These are phyloP conservation scores for Panagrolaimus sp. DNA, from an alignment of 1,140 invertebrate genomes.

Conservation along the genomic window DNA sequence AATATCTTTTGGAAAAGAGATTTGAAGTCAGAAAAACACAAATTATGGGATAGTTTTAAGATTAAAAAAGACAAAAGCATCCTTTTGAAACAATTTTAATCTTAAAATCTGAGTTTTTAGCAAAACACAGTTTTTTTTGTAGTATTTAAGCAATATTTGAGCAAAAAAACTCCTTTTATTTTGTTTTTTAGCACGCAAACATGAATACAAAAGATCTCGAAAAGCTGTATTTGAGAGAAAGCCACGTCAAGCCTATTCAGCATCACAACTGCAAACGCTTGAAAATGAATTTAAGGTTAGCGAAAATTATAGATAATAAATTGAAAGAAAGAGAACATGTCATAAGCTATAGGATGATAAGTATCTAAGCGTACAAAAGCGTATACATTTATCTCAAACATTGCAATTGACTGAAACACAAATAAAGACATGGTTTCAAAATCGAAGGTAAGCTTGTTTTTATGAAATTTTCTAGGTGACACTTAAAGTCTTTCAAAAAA, in stretches of 20 bases:
- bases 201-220: constrained; percentile 70
- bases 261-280: constrained; percentile 79
- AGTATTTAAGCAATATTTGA: too few relatives aligned
- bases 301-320: constrained; percentile 12
- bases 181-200: constrained; percentile 68
- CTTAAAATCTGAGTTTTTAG: too few relatives aligned
- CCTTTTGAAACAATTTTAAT: too few relatives aligned
- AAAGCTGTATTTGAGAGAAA: constrained; percentile 82
- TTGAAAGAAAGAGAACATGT: constrained; percentile 6
- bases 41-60: too few relatives aligned
- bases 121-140: too few relatives aligned
- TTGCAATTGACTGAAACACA: constrained; percentile 85
- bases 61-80: too few relatives aligned
- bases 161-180: background rate
- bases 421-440: constrained; percentile 92
- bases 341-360: constrained; percentile 70
- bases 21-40: too few relatives aligned
- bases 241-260: constrained; percentile 86
- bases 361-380: constrained; percentile 85
- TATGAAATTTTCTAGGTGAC: constrained; percentile 65
- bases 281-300: constrained; percentile 82
- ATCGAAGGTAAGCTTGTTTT: constrained; percentile 36
- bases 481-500: constrained; percentile 3
- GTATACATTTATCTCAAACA: constrained; percentile 81
- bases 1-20: too few relatives aligned